Evolutionary conservation across 2,888 invertebrate species (phyloP), one percentile per base, ranked within the genome.

Genomic region (Volucella zonaria): DNA sequence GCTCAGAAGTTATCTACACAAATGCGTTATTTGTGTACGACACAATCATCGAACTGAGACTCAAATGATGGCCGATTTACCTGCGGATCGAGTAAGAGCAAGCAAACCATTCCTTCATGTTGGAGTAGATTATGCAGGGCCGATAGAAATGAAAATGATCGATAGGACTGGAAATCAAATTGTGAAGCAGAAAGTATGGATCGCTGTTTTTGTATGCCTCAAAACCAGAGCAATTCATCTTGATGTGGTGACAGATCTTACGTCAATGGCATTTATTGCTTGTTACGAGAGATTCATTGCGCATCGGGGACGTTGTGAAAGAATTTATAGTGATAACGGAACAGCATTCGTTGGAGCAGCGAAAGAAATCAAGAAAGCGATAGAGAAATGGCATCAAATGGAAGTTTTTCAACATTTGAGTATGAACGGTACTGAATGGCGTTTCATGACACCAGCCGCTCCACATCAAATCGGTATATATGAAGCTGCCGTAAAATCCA

Each of bases 261-360:
- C 45, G 45, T 45, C 45, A 42, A 11, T 59, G 43, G 45, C 59
- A 2, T 9, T 59, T 18, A 42, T 59, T 43, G 59, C 43, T 38
- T 59, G 42, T 15, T 8, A 23, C 18, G 54, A 18, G 77, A 64
- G 89, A 9, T 89, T 89, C 38, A 64, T 83, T 0, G 62, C n/a
- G n/a, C n/a, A n/a, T n/a, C n/a, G n/a, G n/a, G n/a, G n/a, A n/a
- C n/a, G 85, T 4, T 87, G 86, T 12, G 62, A 67, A 47, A 49
- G 59, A 11, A 42, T 77, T 12, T 68, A 67, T 45, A 77, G 77
- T 47, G 77, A 58, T 38, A 68, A 77, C 18, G 68, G 58, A 3
- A 77, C 58, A 54, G 47, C 67, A 15, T 89, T 90, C 58, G 68
- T 87, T 8, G 89, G 89, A 8, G 89, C 89, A 1, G 67, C 79